Evolutionary conservation across 2,797 vertebrate genomes (phyloP), one percentile per base, ranked within the genome.

Genomic region (Peromyscus aztecus): DNA sequence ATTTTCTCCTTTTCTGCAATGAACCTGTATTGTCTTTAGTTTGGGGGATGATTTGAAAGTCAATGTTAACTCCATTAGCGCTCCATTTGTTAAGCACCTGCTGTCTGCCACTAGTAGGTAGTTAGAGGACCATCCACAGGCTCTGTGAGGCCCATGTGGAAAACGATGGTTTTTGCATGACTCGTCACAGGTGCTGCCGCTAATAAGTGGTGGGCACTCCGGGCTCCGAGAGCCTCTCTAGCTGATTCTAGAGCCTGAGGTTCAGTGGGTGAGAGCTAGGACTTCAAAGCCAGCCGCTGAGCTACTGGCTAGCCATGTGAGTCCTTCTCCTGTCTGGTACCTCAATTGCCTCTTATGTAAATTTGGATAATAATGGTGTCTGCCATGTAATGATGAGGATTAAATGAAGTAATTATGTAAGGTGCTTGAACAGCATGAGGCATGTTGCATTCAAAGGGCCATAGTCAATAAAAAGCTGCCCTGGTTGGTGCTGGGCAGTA

Each of bases 341-440:
- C 34, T 90, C 59, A 90, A 52, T 81, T 19, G n/a, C 23, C 78
- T 89, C 52, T 92, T 46, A n/a, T 1, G 37, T 92, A 77, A 77
- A 96, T 81, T 69, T 96, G 91, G 40, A 43, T 89, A 76, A 59
- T 94, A 89, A 92, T 34, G 57, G 59, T 55, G 21, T 49, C 63
- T 65, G n/a, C 34, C 43, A 46, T 19, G 2, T 46, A 77, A 95
- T 69, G 17, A 73, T 78, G 81, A 89, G 84, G n/a, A 95, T 89
- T 90, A 81, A 80, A 67, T 24, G 76, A 95, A 55, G 96, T 95
- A 93, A 94, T 97, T 93, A 87, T 9, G 19, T 61, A n/a, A 73
- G 52, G 78, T 57, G 14, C 69, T 94, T 84, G 78, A 95, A 80
- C 8, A 89, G 71, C n/a, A 37, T 3, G 8, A n/a, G 75, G 75